phyloP scores from a whole-genome alignment of 2,797 vertebrate genomes.

The Perodicticus potto region DNA sequence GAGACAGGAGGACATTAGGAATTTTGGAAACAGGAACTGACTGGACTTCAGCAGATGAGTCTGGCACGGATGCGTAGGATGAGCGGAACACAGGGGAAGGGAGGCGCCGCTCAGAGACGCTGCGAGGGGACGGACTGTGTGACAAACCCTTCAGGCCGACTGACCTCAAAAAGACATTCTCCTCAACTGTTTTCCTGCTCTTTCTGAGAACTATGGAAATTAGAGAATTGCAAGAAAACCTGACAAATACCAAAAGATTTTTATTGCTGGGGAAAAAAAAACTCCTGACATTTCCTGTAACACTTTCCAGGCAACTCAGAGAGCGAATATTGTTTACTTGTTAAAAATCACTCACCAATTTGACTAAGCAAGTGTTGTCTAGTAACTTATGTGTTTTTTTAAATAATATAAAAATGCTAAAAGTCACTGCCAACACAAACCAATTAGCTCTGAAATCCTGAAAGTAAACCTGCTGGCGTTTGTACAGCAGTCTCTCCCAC shows the following conservation, averaged over 20 bases:
- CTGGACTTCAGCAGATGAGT: not conserved
- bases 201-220: conserved; percentile 29
- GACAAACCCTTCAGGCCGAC: not conserved
- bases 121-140: not conserved
- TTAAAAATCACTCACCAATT: not conserved
- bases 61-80: not conserved
- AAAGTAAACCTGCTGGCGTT: not conserved
- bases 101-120: not conserved
- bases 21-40: not conserved
- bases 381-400: conserved; percentile 12
- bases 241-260: not conserved
- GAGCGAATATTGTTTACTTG: not conserved
- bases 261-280: not conserved
- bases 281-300: not conserved
- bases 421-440: conserved; percentile 21
- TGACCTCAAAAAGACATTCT: not conserved
- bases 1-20: not conserved
- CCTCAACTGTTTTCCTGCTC: not conserved
- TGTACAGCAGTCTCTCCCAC: not conserved
- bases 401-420: conserved; percentile 26
- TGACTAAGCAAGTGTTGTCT: conserved; percentile 31
- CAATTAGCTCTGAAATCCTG: conserved; percentile 42
- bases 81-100: not conserved
- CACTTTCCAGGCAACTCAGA: not conserved
- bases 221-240: not conserved